Conservation (phyloP, 2,797 vertebrate genomes). For the Acrossocheilus wenchowensis region DNA sequence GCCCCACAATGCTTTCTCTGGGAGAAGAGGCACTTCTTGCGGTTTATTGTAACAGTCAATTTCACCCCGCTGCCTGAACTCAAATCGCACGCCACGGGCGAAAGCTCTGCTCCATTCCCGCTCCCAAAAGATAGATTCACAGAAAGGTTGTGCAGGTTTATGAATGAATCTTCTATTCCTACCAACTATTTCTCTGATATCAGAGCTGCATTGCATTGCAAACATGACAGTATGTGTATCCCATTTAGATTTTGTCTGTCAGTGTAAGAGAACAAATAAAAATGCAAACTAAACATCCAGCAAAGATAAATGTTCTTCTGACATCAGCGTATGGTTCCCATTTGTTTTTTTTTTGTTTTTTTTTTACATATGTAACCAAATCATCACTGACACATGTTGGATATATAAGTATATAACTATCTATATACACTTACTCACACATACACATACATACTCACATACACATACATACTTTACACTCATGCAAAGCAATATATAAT, state of each 20-base stretch:
- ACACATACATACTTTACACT: too few species aligned
- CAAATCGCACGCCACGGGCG: constrained; percentile 32
- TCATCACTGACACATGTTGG: too few species aligned
- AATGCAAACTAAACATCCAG: not conserved
- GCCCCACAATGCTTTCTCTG: constrained; percentile 59
- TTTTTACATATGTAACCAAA: too few species aligned
- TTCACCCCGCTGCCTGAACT: constrained; percentile 52
- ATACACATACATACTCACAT: too few species aligned
- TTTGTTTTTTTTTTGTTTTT: not conserved
- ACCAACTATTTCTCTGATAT: not conserved
- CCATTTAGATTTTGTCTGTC: not conserved
- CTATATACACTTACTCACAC: too few species aligned
- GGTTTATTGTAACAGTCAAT: constrained; percentile 62
- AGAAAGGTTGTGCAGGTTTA: not conserved
- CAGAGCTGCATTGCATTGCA: not conserved
- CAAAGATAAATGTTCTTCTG: not conserved
- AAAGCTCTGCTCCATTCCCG: constrained; percentile 24
- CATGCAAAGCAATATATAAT: too few species aligned
- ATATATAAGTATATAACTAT: too few species aligned
- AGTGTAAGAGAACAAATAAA: not conserved
- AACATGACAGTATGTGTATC: not conserved
- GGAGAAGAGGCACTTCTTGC: constrained; percentile 51
- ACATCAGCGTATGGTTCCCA: not conserved
- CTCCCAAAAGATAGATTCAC: constrained; percentile 12
- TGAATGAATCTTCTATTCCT: constrained; percentile 1